These are phyloP conservation scores for Yponomeuta evonymella DNA, from an alignment of 2,888 invertebrate genomes.

Conservation along the genomic window DNA sequence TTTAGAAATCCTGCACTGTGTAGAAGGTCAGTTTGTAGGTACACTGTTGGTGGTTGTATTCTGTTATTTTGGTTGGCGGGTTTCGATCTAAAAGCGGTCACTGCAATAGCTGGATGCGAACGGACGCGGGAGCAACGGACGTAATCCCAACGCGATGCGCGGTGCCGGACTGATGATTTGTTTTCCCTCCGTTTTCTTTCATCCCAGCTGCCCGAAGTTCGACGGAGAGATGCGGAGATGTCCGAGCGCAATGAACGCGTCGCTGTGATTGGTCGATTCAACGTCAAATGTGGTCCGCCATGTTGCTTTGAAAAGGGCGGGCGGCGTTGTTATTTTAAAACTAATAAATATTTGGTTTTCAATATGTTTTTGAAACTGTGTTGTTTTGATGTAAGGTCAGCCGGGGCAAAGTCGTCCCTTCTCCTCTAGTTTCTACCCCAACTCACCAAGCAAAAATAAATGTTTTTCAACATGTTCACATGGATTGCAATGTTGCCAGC, in stretches of 20 bases:
- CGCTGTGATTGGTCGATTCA: background rate
- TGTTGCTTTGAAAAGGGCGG: background rate
- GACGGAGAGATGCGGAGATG: conserved; percentile 20
- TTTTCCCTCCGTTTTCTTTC: background rate
- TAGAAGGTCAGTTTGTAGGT: conserved; percentile 16
- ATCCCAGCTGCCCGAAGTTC: background rate
- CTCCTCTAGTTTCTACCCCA: no score
- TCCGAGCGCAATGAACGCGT: conserved; percentile 21
- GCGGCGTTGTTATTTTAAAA: background rate
- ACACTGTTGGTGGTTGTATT: conserved; percentile 18
- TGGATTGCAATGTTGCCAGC: no score
- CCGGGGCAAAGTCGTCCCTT: no score
- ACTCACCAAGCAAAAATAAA: no score
- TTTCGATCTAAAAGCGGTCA: conserved; percentile 43
- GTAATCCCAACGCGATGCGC: conserved; percentile 36
- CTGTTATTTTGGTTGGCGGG: conserved; percentile 39
- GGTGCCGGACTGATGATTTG: conserved; percentile 48
- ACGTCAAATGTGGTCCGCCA: background rate
- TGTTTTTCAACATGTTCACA: no score
- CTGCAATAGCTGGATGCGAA: conserved; percentile 27
- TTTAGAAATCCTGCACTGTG: conserved; percentile 24
- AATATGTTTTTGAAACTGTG: background rate
- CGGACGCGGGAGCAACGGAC: conserved; percentile 22
- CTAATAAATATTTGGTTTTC: background rate
- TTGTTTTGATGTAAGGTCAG: no score